Evolutionary conservation across 2,113 vertebrate genomes (phyloP).

Genomic region (Okapia johnstoni): DNA sequence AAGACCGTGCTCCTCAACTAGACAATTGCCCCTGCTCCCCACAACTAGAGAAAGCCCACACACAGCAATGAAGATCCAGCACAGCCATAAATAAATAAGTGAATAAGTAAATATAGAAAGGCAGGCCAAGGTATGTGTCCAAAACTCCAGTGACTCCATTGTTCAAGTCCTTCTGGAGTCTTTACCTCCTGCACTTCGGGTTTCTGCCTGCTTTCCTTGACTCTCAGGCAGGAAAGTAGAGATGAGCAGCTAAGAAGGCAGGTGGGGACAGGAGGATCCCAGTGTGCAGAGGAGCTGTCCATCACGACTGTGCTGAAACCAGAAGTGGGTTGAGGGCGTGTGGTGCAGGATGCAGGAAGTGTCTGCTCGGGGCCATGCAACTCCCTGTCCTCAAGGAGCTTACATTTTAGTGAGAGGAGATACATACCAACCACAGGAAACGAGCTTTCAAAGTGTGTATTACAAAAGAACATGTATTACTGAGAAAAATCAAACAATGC

Average conservation of each 20-base stretch:
- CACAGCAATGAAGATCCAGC: neutral
- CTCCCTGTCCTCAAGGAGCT: neutral
- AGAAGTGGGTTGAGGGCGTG: no score
- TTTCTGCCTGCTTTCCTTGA: neutral
- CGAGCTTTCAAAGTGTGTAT: neutral
- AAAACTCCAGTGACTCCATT: accelerated
- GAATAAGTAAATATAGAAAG: neutral
- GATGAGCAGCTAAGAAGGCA: neutral
- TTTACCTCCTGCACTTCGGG: no score
- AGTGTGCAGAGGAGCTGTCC: accelerated
- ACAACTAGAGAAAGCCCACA: neutral
- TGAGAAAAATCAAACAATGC: neutral
- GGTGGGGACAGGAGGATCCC: no score
- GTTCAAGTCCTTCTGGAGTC: neutral
- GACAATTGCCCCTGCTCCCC: accelerated
- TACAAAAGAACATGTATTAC: neutral
- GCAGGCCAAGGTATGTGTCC: neutral
- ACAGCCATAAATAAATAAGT: neutral
- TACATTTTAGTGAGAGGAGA: neutral
- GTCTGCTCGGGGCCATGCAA: neutral
- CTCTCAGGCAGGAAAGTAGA: neutral
- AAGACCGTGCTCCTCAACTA: accelerated
- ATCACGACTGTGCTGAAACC: neutral
- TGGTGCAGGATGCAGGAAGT: accelerated
- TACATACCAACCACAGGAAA: neutral